These are phyloP conservation scores for Agonum fuliginosum DNA, from an alignment of 2,888 invertebrate species.

Conservation along the genomic window DNA sequence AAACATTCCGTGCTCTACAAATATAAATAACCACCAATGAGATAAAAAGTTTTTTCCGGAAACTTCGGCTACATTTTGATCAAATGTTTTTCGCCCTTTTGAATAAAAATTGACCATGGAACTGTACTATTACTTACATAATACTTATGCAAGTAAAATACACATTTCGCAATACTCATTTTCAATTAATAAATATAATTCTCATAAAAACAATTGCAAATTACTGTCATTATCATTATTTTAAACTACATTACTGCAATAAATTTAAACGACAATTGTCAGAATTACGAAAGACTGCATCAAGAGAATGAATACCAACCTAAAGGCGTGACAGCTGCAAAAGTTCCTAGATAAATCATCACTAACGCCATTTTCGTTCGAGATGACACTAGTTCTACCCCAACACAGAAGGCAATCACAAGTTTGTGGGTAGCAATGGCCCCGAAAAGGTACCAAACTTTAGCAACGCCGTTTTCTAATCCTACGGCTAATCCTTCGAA, in stretches of 20 bases:
- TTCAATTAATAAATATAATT: not conserved
- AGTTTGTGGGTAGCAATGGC: slow-evolving; percentile 82
- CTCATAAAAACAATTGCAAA: slow-evolving; percentile 13
- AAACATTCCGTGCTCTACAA: not conserved
- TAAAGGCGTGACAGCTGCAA: slow-evolving; percentile 81
- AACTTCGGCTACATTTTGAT: slow-evolving; percentile 1
- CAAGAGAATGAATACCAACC: slow-evolving; percentile 67
- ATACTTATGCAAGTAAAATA: not conserved
- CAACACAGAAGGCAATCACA: slow-evolving; percentile 81
- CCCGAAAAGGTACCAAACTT: slow-evolving; percentile 78
- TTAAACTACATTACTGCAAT: slow-evolving; percentile 14
- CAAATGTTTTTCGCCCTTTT: not conserved
- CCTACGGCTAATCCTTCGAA: slow-evolving; percentile 83
- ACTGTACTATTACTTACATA: not conserved
- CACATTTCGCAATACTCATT: not conserved
- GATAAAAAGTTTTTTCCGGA: not conserved
- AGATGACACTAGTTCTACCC: slow-evolving; percentile 78
- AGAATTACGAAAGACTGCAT: slow-evolving; percentile 40
- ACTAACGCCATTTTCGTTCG: slow-evolving; percentile 73
- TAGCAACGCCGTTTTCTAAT: slow-evolving; percentile 76
- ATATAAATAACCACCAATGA: not conserved
- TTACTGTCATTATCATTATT: slow-evolving; percentile 23
- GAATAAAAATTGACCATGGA: not conserved
- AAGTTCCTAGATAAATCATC: slow-evolving; percentile 77
- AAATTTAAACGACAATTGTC: slow-evolving; percentile 27